Percentiles rank a stretch among this genome's conserved stretches.
Evolutionary conservation across 2,113 vertebrate species (phyloP).

Genomic region (Maccullochella peelii): DNA sequence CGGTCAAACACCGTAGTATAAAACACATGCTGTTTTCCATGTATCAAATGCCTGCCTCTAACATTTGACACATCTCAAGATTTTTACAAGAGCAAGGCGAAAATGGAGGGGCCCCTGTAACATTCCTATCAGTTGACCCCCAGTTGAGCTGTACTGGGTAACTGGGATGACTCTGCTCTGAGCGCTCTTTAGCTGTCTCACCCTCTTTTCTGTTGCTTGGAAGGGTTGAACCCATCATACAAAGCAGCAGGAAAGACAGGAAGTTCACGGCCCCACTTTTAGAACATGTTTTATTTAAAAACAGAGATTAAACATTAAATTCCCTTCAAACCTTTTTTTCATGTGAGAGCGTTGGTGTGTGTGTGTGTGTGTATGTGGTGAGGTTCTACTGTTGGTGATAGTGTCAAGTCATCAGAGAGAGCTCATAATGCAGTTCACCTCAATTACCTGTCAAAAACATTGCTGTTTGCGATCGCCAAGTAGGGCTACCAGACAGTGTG

Average conservation of each 20-base stretch:
- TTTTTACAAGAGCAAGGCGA: constrained; percentile 64
- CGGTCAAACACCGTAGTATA: constrained; percentile 3
- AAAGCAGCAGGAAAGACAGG: constrained; percentile 34
- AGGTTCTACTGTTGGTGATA: constrained; percentile 9
- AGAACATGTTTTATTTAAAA: constrained; percentile 72
- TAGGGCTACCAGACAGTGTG: neutral
- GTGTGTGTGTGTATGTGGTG: neutral
- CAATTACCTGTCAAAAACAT: constrained; percentile 52
- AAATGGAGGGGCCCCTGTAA: constrained; percentile 58
- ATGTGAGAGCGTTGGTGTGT: neutral
- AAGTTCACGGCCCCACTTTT: constrained; percentile 61
- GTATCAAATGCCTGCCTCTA: constrained; percentile 36
- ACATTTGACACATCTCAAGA: constrained; percentile 45
- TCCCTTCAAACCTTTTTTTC: constrained; percentile 29
- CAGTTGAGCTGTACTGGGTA: constrained; percentile 44
- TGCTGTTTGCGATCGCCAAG: neutral
- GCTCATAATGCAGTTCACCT: constrained; percentile 43
- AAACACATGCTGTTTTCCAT: constrained; percentile 40
- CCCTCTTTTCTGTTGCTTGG: constrained; percentile 47
- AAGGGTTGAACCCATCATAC: constrained; percentile 53
- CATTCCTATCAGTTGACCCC: constrained; percentile 66
- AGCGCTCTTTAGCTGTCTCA: constrained; percentile 61
- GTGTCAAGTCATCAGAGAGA: constrained; percentile 40
- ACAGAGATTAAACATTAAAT: constrained; percentile 75
- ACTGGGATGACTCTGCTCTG: constrained; percentile 49